These are phyloP conservation scores for Rhineura floridana DNA, from an alignment of 2,113 vertebrate species.

Conservation along the genomic window DNA sequence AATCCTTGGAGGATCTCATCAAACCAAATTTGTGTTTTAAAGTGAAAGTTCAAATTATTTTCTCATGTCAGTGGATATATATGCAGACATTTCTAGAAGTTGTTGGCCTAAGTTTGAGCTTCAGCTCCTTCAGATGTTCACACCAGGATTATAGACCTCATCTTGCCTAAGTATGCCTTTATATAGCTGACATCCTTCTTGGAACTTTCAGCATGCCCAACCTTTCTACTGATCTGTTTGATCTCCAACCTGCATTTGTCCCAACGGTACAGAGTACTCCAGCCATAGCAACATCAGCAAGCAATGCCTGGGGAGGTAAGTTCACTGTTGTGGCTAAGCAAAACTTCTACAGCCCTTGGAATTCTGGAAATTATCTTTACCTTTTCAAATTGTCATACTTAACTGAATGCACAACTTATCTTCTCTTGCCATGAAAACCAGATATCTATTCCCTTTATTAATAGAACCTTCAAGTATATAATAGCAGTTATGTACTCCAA, in stretches of 20 bases:
- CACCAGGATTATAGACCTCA: not conserved
- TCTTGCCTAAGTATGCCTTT: not conserved
- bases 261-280: slow-evolving; percentile 88
- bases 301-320: slow-evolving; percentile 91
- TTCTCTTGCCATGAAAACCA: not conserved
- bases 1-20: not conserved
- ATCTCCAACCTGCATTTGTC: slow-evolving; percentile 87
- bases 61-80: too few species aligned
- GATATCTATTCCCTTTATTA: not conserved
- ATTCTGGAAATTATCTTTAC: not conserved
- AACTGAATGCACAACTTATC: slow-evolving; percentile 5
- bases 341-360: not conserved
- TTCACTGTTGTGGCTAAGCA: not conserved
- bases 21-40: not conserved
- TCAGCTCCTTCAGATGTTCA: not conserved
- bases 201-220: slow-evolving; percentile 84
- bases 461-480: not conserved
- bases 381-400: not conserved
- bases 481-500: not conserved
- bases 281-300: slow-evolving; percentile 84
- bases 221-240: slow-evolving; percentile 89
- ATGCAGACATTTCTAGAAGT: not conserved
- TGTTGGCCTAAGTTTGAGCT: not conserved
- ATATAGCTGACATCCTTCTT: not conserved
- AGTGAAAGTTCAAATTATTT: not conserved